Base-by-base conservation (phyloP, 2,797 vertebrate species). In the Neosalanx taihuensis region DNA sequence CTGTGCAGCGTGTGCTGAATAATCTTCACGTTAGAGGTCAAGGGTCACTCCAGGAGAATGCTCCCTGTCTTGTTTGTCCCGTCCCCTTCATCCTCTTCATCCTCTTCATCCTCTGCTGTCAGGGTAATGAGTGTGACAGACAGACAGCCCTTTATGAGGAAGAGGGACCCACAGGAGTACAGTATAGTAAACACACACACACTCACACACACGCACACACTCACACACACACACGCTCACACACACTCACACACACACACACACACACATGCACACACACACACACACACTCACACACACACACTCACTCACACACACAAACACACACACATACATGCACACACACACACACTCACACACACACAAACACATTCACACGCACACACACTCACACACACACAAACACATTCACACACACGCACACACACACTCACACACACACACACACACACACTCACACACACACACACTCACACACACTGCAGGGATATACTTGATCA, bases 101-200 rank as follows among this genome's bases (percentile, higher is more conserved):
- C n/a, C 65, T 83, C 79, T 84, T 88, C 86, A 84, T 86, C 82
- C 80, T 81, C 79, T 81, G 74, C 79, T 83, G 87, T 89, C 80
- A 75, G 79, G 79, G 67, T 90, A 89, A 89, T 81, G 82, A 89
- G 80, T 29, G 49, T 78, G 77, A 81, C 74, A 72, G 83, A 83
- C 74, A 64, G 1, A 12, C 10, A 9, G 6, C 10, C n/a, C 41
- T 69, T 79, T 12, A 46, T 15, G 9, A 64, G 64, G 62, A 72
- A 69, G 80, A 81, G 78, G 81, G 83, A 86, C 71, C 35, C 1
- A 31, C 60, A 76, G 65, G 13, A n/a, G 30, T 26, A 26, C 29
- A 26, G 23, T 46, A 13, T 23, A 74, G 76, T 76, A 73, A 81
- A 77, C 75, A 80, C 79, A 69, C 64, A 71, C 12, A 46, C 59